A percentile compares a stretch with the other conserved stretches of the same genome.
phyloP scores from a whole-genome alignment of 2,113 vertebrate species.

The Thinocorus orbignyianus region DNA sequence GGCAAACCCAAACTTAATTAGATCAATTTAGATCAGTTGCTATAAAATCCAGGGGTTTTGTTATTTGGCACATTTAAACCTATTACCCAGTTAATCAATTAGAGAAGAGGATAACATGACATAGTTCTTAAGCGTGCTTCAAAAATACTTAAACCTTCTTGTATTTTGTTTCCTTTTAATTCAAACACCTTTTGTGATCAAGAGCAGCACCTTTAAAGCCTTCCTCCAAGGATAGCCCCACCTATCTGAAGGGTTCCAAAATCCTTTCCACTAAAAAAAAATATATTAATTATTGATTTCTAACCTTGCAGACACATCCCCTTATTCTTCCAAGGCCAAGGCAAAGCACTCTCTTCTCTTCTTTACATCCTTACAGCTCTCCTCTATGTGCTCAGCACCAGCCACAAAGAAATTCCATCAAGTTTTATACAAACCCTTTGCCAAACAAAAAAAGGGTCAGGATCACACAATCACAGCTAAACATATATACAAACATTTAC shows the following conservation, averaged over 20 bases:
- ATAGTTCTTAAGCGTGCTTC: slow-evolving; percentile 35
- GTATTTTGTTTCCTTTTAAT: slow-evolving; percentile 19
- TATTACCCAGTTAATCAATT: slow-evolving; percentile 64
- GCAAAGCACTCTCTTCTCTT: background rate
- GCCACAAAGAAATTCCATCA: background rate
- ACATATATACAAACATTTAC: background rate
- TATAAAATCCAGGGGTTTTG: slow-evolving; percentile 51
- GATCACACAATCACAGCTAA: background rate
- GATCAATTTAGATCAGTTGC: slow-evolving; percentile 48
- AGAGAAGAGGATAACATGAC: slow-evolving; percentile 45
- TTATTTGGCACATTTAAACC: slow-evolving; percentile 65
- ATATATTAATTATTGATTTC: background rate
- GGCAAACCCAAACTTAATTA: slow-evolving; percentile 39
- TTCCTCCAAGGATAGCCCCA: background rate
- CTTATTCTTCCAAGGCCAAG: background rate
- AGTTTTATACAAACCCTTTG: background rate
- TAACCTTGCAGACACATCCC: background rate
- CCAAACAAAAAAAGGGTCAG: background rate
- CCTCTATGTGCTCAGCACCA: background rate
- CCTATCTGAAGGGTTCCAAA: background rate
- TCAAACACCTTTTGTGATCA: background rate
- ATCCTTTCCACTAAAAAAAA: background rate
- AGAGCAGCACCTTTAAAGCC: background rate
- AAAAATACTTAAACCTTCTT: slow-evolving; percentile 33
- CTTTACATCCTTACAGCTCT: background rate